Evolutionary conservation across 2,888 invertebrate genomes (phyloP).

Genomic region (Conistra vaccinii): DNA sequence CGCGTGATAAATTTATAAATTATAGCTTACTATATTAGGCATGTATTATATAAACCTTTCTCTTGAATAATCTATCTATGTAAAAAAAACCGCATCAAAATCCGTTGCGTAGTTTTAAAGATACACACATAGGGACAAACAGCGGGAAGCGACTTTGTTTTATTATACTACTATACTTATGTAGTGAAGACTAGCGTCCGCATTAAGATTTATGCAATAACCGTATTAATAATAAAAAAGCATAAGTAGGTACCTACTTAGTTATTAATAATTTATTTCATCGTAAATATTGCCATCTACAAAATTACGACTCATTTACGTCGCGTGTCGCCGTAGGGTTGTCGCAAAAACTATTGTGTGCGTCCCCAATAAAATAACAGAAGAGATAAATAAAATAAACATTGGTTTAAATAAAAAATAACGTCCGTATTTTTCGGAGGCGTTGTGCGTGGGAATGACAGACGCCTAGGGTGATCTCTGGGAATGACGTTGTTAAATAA

Average conservation of each 20-base stretch:
- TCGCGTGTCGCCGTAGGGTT: constrained; percentile 71
- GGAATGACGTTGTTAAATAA: constrained; percentile 60
- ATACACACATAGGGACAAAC: no score
- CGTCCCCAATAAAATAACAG: constrained; percentile 71
- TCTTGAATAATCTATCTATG: no score
- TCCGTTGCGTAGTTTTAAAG: no score
- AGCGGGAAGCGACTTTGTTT: no score
- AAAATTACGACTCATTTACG: constrained; percentile 64
- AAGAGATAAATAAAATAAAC: constrained; percentile 77
- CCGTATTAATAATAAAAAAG: constrained; percentile 29
- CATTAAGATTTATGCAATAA: background rate
- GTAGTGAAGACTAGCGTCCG: no score
- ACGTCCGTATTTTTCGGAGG: constrained; percentile 69
- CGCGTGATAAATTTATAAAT: no score
- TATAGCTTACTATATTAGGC: no score
- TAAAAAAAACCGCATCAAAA: no score
- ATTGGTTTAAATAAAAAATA: constrained; percentile 77
- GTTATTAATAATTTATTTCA: constrained; percentile 51
- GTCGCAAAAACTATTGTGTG: constrained; percentile 68
- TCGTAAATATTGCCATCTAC: constrained; percentile 56
- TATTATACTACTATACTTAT: no score
- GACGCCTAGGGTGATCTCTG: constrained; percentile 66
- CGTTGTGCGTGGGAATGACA: constrained; percentile 75
- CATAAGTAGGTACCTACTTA: background rate
- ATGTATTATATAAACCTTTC: no score